Evolutionary conservation across 2,888 invertebrate species (phyloP), one percentile per base, ranked within the genome.

Genomic region (Temnothorax unifasciatus): DNA sequence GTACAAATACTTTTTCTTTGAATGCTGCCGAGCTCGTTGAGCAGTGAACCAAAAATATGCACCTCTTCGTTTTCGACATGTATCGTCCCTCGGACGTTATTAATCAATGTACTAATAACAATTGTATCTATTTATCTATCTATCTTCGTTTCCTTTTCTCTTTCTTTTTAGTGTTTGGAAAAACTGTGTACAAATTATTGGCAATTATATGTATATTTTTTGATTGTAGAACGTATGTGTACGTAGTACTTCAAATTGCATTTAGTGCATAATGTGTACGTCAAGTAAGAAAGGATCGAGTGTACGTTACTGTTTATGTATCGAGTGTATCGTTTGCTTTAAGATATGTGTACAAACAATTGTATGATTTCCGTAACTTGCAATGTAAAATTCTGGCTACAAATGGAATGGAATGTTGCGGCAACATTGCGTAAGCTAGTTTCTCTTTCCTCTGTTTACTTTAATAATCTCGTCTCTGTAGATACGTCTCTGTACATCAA

Each of bases 31-130:
- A 41, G n/a, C 52, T 75, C 38, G 11, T 66, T 21, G 18, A 38
- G 54, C 66, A 34, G 52, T 75, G 59, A 77, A 86, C 89, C 83
- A 89, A 86, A 86, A 90, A 66, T 88, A 66, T 88, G 90, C 89
- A 91, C 89, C 90, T 91, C 92, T 93, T 93, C 92, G 93, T 93
- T 94, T 92, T 92, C 90, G 90, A 91, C 89, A 90, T 93, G 92
- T 93, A 93, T 94, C 92, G 94, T 93, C 93, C 89, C 93, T 93
- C 90, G 93, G 93, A 92, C 85, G 83, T 86, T 86, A 84, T 77
- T 88, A 84, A 88, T 86, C 86, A 81, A 85, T 74, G 64, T 68
- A 61, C 25, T 68, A 34, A 64, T 34, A 41, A 61, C 52, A 38
- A 8, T 41, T 50, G 59, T 34, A 66, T 15, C 5, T 25, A 64